These are phyloP conservation scores for Nyctereutes procyonoides DNA, from an alignment of 2,113 vertebrate species.

Conservation along the genomic window DNA sequence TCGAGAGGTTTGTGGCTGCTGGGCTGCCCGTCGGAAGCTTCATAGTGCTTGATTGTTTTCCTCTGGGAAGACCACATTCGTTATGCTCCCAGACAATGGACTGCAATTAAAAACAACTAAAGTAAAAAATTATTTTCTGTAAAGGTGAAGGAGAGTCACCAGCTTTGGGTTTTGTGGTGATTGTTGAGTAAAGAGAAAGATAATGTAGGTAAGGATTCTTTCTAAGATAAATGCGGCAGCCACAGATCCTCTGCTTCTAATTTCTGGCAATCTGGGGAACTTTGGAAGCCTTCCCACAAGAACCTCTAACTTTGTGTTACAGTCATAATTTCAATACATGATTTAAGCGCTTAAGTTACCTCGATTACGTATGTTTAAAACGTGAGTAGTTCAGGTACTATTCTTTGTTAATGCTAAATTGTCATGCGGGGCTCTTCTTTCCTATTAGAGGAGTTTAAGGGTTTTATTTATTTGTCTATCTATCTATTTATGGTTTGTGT, in stretches of 20 bases:
- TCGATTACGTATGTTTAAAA: not conserved
- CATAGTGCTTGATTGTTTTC: not conserved
- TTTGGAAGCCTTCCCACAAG: not conserved
- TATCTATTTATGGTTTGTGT: not conserved
- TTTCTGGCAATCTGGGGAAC: not conserved
- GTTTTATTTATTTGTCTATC: not conserved
- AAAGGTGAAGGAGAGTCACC: not conserved
- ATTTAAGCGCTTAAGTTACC: not conserved
- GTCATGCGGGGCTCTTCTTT: not conserved
- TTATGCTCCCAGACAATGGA: not conserved
- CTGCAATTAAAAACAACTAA: not conserved
- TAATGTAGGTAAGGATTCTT: not conserved
- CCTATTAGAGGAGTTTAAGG: not conserved
- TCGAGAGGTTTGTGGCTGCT: not conserved
- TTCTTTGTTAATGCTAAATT: not conserved
- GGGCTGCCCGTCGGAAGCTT: not conserved
- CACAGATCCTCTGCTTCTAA: not conserved
- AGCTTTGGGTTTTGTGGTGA: not conserved
- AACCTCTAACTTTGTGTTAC: not conserved
- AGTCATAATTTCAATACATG: constrained; percentile 20
- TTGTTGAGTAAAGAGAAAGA: not conserved
- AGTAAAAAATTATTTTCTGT: not conserved
- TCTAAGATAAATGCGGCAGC: not conserved
- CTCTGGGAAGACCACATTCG: not conserved
- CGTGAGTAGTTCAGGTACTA: not conserved